Base-by-base conservation (phyloP, 2,797 vertebrate species). In the Hydrolagus colliei region DNA sequence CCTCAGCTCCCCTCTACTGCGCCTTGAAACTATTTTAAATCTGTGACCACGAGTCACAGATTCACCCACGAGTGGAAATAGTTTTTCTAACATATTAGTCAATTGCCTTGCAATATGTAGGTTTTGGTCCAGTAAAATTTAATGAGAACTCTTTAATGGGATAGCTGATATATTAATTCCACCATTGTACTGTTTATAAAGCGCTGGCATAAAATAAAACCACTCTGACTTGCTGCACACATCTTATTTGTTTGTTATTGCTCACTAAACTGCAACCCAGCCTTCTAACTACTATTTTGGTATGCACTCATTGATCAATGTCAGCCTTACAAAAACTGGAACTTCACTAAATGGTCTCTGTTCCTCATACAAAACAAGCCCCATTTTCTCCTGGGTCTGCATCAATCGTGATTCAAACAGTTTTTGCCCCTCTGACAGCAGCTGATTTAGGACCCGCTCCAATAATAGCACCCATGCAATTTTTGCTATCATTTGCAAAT, bases 241-340 rank as follows among this genome's bases (percentile, higher is more conserved):
- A 82, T 18, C 63, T 14, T 7, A 52, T 52, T 52, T 52, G 41
- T 52, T 52, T 52, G 41, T 52, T 52, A 52, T 52, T 52, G 35
- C 74, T 52, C 41, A 76, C 20, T 32, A 32, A 65, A 82, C 2
- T 68, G 63, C 11, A 35, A 32, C 27, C 1, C 59, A 79, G 61
- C n/a, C 61, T 82, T 32, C 41, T 82, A 82, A 68, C 27, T 20
- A 68, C 62, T 65, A 68, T 35, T 82, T 65, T 27, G 13, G 65
- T 80, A 27, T 80, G 32, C 35, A 67, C 27, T 82, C 79, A 82
- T 82, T 41, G 27, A 82, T 82, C 79, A 82, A 82, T 68, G 63
- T 82, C 79, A 82, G 16, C 79, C 62, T 27, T 68, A 32, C 27
- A 68, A 82, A 41, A 65, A 82, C 65, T 68, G 27, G 68, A 82